Evolutionary conservation across 2,888 invertebrate genomes (phyloP).

Genomic region (Lochmaea capreae): DNA sequence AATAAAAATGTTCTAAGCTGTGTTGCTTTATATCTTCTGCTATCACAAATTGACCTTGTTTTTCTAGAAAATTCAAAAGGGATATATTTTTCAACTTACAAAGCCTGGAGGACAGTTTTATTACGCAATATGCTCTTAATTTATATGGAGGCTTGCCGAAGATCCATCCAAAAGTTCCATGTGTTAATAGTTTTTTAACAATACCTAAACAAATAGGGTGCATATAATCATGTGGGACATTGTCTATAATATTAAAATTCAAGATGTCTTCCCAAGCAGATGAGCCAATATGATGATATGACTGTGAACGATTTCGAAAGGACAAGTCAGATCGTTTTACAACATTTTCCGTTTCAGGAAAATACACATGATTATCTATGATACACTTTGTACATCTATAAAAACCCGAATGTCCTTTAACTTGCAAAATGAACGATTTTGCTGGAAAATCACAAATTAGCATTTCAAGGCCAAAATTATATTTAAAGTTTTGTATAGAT

Average conservation of each 20-base stretch:
- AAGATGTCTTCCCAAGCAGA: constrained; percentile 15
- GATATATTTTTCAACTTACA: constrained; percentile 26
- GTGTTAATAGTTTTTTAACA: constrained; percentile 19
- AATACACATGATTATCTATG: no score
- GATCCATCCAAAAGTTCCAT: constrained; percentile 23
- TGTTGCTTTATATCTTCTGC: constrained; percentile 36
- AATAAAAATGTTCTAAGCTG: constrained; percentile 18
- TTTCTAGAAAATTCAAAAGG: constrained; percentile 33
- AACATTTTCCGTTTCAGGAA: no score
- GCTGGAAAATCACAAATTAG: no score
- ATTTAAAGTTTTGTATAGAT: no score
- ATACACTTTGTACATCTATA: no score
- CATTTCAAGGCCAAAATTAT: no score
- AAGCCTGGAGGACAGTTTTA: constrained; percentile 8
- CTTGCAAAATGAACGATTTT: no score
- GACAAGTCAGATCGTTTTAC: no score
- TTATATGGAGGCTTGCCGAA: constrained; percentile 30
- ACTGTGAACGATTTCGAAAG: constrained; percentile 3
- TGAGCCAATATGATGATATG: constrained; percentile 23
- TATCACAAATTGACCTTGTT: constrained; percentile 25
- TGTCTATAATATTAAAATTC: constrained; percentile 23
- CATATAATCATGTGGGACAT: constrained; percentile 19
- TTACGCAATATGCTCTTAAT: constrained; percentile 18
- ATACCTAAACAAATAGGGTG: constrained; percentile 17
- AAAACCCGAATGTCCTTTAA: no score